A percentile compares a stretch with the other conserved stretches of the same genome.
Evolutionary conservation across 2,113 vertebrate species (phyloP).

Genomic region (Cyanoliseus patagonus): DNA sequence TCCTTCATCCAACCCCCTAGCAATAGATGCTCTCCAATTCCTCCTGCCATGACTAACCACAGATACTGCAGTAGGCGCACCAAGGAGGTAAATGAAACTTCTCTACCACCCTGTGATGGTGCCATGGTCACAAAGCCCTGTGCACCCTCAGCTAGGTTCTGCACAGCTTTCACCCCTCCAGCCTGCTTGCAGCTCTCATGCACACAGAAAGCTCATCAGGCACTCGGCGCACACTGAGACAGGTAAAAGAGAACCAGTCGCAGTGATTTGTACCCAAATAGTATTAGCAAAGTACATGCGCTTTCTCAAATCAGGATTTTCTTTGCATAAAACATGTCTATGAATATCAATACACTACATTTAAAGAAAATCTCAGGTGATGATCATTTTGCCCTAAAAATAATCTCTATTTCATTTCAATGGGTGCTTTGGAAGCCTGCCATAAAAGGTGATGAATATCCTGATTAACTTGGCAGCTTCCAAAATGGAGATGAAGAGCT

Average conservation of each 20-base stretch:
- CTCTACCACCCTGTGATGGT: neutral
- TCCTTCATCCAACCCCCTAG: slow-evolving; percentile 20
- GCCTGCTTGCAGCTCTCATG: accelerated
- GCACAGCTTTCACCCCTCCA: neutral
- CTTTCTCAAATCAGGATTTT: neutral
- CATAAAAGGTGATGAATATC: neutral
- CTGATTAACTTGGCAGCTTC: slow-evolving; percentile 12
- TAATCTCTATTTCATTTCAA: slow-evolving; percentile 59
- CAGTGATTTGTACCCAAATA: neutral
- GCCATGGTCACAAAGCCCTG: accelerated
- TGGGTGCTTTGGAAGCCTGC: neutral
- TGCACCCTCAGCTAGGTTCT: neutral
- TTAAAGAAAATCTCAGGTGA: slow-evolving; percentile 32
- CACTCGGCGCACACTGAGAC: accelerated
- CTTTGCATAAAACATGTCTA: neutral
- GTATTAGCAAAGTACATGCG: neutral
- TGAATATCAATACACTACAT: neutral
- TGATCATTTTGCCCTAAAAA: slow-evolving; percentile 57
- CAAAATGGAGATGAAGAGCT: neutral
- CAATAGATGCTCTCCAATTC: neutral
- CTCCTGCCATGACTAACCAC: neutral
- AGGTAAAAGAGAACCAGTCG: neutral
- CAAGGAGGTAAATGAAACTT: neutral
- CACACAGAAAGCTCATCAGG: neutral
- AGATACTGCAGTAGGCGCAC: neutral